phyloP scores from a whole-genome alignment of 2,888 invertebrate genomes.

The Cheilosia variabilis region DNA sequence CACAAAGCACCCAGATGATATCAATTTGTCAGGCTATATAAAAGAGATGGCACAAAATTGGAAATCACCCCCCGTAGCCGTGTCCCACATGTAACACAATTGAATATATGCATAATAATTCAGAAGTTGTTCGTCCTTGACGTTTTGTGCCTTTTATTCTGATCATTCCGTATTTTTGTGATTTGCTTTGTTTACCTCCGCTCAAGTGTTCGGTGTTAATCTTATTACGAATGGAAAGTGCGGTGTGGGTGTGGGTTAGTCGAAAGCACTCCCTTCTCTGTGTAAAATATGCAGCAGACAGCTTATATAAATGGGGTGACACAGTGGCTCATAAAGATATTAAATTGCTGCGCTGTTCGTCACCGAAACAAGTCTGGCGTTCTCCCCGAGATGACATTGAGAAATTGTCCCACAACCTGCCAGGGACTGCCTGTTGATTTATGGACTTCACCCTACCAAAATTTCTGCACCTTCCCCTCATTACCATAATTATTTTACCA shows the following conservation, averaged over 20 bases:
- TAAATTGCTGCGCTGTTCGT: background rate
- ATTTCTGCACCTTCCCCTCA: background rate
- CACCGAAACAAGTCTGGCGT: background rate
- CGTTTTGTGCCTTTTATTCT: constrained; percentile 2
- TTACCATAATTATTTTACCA: background rate
- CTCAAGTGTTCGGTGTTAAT: background rate
- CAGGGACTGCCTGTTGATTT: constrained; percentile 6
- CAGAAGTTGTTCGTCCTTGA: constrained; percentile 13
- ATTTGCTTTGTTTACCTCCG: background rate
- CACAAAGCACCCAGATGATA: constrained; percentile 35
- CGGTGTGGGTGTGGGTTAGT: background rate
- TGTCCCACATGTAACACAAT: constrained; percentile 27
- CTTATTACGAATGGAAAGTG: background rate
- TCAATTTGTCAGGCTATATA: constrained; percentile 47
- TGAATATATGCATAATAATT: constrained; percentile 38
- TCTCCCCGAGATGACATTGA: constrained; percentile 15
- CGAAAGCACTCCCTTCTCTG: background rate
- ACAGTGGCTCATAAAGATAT: constrained; percentile 8
- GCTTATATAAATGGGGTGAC: constrained; percentile 7
- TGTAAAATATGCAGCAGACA: constrained; percentile 3
- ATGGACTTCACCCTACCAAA: background rate
- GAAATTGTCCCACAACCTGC: background rate
- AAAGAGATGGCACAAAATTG: constrained; percentile 24
- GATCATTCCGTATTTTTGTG: background rate
- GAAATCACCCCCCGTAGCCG: constrained; percentile 20